phyloP scores from a whole-genome alignment of 2,797 vertebrate genomes.

The Hozukius guyotensis region DNA sequence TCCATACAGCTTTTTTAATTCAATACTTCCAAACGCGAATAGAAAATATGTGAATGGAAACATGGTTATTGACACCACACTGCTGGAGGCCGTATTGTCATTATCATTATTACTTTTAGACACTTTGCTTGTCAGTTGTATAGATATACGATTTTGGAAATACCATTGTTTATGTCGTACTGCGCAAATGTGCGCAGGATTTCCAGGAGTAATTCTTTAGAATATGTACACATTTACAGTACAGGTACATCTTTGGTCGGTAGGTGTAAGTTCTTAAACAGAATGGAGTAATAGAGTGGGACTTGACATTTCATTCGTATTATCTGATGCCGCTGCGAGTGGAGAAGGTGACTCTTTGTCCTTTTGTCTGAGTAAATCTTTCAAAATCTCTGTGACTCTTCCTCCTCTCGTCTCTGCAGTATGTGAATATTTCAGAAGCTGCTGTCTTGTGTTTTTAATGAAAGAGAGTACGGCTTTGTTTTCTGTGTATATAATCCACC shows the following conservation, averaged over 20 bases:
- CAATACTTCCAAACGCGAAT: too few relatives aligned
- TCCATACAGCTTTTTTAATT: too few relatives aligned
- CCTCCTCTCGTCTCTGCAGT: conserved; percentile 3
- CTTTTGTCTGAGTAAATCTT: conserved; percentile 6
- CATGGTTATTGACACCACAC: too few relatives aligned
- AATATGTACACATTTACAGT: not conserved
- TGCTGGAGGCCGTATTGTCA: too few relatives aligned
- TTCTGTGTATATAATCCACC: conserved; percentile 28
- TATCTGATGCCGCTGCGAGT: conserved; percentile 2
- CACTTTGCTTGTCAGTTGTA: too few relatives aligned
- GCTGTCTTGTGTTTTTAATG: conserved; percentile 32
- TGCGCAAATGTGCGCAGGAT: not conserved
- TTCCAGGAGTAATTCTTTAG: not conserved
- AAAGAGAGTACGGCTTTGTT: conserved; percentile 20
- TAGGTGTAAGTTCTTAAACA: not conserved
- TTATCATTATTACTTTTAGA: too few relatives aligned
- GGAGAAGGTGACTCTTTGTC: conserved; percentile 1
- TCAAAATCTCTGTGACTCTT: conserved; percentile 6
- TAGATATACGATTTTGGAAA: not conserved
- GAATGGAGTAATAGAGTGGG: not conserved
- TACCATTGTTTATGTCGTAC: too few relatives aligned
- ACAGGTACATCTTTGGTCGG: not conserved
- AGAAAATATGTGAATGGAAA: too few relatives aligned
- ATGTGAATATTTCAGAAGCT: conserved; percentile 39
- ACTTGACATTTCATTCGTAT: not conserved